A percentile compares a stretch with the other conserved stretches of the same genome.
These are phyloP conservation scores for Drosophila nr. perissopoda DNA, from an alignment of 2,888 invertebrate species.

Conservation along the genomic window DNA sequence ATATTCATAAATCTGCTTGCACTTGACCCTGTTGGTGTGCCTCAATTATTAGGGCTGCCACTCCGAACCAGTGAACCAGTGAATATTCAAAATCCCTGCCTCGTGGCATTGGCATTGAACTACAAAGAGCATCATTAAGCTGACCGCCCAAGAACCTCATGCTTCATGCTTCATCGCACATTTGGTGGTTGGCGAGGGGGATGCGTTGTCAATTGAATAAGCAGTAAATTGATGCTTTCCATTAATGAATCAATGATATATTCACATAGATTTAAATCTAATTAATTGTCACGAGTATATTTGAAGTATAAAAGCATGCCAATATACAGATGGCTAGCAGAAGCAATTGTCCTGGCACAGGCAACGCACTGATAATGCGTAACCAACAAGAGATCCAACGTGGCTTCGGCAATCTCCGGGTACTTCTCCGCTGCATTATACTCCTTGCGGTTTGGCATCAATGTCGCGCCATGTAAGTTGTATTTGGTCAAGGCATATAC, in stretches of 20 bases:
- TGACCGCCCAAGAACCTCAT: slow-evolving; percentile 19
- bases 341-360: slow-evolving; percentile 20
- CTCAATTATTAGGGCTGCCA: slow-evolving; percentile 46
- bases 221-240: slow-evolving; percentile 11
- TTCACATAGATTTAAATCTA: slow-evolving; percentile 53
- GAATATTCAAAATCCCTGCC: slow-evolving; percentile 10
- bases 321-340: slow-evolving; percentile 1
- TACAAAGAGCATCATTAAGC: slow-evolving; percentile 14
- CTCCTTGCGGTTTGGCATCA: slow-evolving; percentile 36
- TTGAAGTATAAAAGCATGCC: slow-evolving; percentile 43
- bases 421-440: slow-evolving; percentile 30
- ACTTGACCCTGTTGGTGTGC: slow-evolving; percentile 28
- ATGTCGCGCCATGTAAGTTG: slow-evolving; percentile 36
- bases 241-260: slow-evolving; percentile 51
- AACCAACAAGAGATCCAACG: slow-evolving; percentile 24
- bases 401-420: slow-evolving; percentile 26
- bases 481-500: background rate
- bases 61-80: slow-evolving; percentile 16
- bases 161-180: slow-evolving; percentile 45
- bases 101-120: slow-evolving; percentile 48
- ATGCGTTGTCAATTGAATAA: slow-evolving; percentile 38
- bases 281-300: slow-evolving; percentile 24
- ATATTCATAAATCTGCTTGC: slow-evolving; percentile 22
- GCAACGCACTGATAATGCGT: slow-evolving; percentile 42
- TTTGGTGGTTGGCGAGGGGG: background rate